These are phyloP conservation scores for Nyctalus aviator DNA, from an alignment of 2,797 vertebrate species.

Conservation along the genomic window DNA sequence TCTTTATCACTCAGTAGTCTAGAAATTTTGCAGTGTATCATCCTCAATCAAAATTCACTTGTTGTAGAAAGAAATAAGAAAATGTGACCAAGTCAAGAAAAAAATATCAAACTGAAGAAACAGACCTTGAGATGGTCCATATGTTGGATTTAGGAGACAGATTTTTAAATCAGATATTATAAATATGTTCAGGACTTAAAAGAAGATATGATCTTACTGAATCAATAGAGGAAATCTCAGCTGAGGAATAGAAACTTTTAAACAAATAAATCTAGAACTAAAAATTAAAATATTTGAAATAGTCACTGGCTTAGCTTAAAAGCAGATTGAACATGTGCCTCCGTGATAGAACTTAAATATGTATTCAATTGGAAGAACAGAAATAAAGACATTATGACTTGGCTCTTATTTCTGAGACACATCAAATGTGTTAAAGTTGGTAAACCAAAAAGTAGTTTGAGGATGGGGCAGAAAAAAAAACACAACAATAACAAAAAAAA, in stretches of 20 bases:
- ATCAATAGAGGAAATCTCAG: not conserved
- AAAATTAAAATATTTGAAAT: not conserved
- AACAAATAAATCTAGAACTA: not conserved
- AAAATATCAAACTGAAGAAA: not conserved
- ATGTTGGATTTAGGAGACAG: not conserved
- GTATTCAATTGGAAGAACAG: not conserved
- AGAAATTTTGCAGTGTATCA: not conserved
- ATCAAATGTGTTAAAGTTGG: not conserved
- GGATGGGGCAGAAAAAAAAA: not conserved
- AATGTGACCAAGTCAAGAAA: not conserved
- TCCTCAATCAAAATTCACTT: not conserved
- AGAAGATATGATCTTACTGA: not conserved
- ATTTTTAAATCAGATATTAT: not conserved
- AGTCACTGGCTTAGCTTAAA: not conserved
- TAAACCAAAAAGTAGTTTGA: not conserved
- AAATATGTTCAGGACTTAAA: not conserved
- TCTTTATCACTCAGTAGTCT: not conserved
- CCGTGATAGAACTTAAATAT: not conserved
- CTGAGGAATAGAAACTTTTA: not conserved
- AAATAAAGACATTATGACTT: not conserved
- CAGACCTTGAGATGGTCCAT: not conserved
- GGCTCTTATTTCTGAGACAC: not conserved
- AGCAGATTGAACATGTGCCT: not conserved
- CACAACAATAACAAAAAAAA: too few species aligned
- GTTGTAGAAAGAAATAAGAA: not conserved